These are phyloP conservation scores for Entomobrya multifasciata DNA, from an alignment of 2,888 invertebrate species.

Conservation along the genomic window DNA sequence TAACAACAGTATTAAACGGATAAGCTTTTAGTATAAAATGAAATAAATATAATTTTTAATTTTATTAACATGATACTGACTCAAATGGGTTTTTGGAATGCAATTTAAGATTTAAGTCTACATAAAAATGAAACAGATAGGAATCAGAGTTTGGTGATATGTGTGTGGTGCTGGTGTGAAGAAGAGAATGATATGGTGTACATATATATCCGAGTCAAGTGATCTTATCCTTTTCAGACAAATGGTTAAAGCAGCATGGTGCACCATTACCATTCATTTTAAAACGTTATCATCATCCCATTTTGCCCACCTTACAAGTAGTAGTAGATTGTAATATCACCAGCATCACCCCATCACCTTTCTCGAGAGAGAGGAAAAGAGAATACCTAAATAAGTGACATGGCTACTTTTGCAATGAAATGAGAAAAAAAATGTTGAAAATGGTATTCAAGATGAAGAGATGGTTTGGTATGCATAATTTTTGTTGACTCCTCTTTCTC, in stretches of 20 bases:
- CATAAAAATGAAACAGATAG: too few relatives aligned
- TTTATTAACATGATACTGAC: slow-evolving; percentile 63
- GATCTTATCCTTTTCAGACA: slow-evolving; percentile 15
- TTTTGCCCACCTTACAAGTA: neutral
- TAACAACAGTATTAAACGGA: too few relatives aligned
- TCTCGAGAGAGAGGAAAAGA: neutral
- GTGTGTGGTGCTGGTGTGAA: neutral
- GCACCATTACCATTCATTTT: slow-evolving; percentile 27
- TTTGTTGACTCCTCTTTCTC: slow-evolving; percentile 2
- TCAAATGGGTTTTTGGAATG: slow-evolving; percentile 52
- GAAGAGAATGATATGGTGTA: neutral
- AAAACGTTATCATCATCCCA: slow-evolving; percentile 29
- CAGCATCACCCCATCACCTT: neutral
- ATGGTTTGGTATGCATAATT: slow-evolving; percentile 34
- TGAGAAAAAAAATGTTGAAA: neutral
- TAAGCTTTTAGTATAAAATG: too few relatives aligned
- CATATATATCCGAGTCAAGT: neutral
- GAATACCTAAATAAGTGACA: too few relatives aligned
- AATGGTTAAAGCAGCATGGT: slow-evolving; percentile 28
- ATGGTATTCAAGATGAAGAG: neutral
- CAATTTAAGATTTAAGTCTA: slow-evolving; percentile 47
- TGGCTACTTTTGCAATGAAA: slow-evolving; percentile 26
- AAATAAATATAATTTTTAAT: slow-evolving; percentile 62
- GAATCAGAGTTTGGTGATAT: slow-evolving; percentile 2
- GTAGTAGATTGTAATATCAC: too few relatives aligned